Conservation (phyloP, 2,888 invertebrate species). For the Pachliopta kotzebuea region DNA sequence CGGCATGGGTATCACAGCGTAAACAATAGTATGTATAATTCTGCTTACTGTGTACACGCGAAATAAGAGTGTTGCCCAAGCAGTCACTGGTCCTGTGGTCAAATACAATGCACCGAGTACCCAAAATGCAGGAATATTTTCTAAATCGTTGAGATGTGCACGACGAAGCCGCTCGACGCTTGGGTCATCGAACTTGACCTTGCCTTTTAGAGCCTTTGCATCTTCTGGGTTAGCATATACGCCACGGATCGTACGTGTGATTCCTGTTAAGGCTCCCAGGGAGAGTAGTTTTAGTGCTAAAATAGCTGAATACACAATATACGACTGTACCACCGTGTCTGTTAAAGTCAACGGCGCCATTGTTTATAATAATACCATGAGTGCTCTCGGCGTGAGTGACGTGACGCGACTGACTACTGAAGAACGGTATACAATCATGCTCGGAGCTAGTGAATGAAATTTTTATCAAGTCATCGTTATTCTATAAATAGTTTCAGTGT, state of each 20-base stretch:
- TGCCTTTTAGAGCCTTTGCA: constrained; percentile 48
- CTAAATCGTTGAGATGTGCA: constrained; percentile 86
- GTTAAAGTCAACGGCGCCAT: constrained; percentile 39
- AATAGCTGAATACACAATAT: constrained; percentile 59
- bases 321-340: constrained; percentile 56
- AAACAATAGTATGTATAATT: constrained; percentile 83
- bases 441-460: background rate
- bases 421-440: background rate
- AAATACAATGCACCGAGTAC: constrained; percentile 81
- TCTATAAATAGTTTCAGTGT: background rate
- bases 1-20: constrained; percentile 81
- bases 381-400: constrained; percentile 5
- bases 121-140: constrained; percentile 85
- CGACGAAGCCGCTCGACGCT: constrained; percentile 63
- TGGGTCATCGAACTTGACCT: constrained; percentile 60
- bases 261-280: constrained; percentile 47
- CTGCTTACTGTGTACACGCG: constrained; percentile 78
- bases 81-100: constrained; percentile 75
- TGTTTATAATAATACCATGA: background rate
- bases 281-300: constrained; percentile 57
- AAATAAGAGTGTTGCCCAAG: constrained; percentile 61
- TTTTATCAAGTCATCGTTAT: constrained; percentile 4
- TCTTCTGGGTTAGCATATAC: constrained; percentile 64
- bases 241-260: constrained; percentile 46
- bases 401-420: background rate